These are phyloP conservation scores for Sphinx pinastri DNA, from an alignment of 2,888 invertebrate species.

Conservation along the genomic window DNA sequence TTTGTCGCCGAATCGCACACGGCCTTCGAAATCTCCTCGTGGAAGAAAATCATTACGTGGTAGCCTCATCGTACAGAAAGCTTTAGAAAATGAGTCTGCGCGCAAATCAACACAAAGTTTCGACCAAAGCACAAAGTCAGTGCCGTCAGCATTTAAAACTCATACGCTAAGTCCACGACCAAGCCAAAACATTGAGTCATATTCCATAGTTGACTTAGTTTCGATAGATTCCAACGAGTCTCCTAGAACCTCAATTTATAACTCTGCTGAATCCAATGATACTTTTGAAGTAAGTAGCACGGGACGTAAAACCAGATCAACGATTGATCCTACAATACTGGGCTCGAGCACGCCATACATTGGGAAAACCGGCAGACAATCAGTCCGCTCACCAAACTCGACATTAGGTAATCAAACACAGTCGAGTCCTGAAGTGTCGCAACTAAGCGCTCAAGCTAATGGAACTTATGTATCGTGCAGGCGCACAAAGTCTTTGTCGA, in stretches of 20 bases:
- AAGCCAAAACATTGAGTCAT: constrained; percentile 55
- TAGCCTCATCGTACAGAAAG: constrained; percentile 51
- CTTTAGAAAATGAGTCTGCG: constrained; percentile 39
- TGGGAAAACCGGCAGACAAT: constrained; percentile 30
- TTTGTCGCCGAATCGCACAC: constrained; percentile 34
- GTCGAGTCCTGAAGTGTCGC: constrained; percentile 38
- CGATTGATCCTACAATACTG: constrained; percentile 44
- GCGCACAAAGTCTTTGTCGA: constrained; percentile 52
- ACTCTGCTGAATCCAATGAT: constrained; percentile 53
- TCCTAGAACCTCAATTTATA: constrained; percentile 52
- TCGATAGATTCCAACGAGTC: constrained; percentile 61
- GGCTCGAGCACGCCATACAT: constrained; percentile 65
- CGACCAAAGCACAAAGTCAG: constrained; percentile 39
- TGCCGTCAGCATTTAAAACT: constrained; percentile 44
- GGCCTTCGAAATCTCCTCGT: constrained; percentile 42
- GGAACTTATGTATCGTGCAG: constrained; percentile 38
- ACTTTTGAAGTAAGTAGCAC: constrained; percentile 48
- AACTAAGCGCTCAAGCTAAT: constrained; percentile 25
- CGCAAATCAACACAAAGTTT: constrained; percentile 16
- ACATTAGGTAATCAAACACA: constrained; percentile 36
- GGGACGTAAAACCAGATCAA: constrained; percentile 51
- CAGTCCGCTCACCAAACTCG: constrained; percentile 3
- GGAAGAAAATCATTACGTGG: constrained; percentile 50
- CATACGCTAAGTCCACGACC: constrained; percentile 50
- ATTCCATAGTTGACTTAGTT: constrained; percentile 72